Conservation (phyloP, 2,888 invertebrate genomes). For the Agrochola lychnidis region DNA sequence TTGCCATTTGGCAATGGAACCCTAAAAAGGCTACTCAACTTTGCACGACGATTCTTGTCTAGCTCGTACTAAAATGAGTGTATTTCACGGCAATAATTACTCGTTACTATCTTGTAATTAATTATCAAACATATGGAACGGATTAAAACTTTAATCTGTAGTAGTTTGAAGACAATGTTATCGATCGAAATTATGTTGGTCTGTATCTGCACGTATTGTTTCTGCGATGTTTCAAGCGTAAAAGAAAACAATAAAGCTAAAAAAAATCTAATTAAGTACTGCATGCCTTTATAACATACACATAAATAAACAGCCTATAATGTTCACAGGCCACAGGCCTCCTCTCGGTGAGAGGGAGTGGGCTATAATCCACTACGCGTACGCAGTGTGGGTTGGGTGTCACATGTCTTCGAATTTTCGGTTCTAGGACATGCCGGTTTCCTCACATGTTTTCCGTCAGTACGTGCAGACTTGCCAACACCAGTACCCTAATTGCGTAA, state of each 20-base stretch:
- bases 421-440: too few relatives aligned
- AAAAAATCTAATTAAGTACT: not conserved
- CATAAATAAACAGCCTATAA: too few relatives aligned
- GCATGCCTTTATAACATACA: not conserved
- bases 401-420: too few relatives aligned
- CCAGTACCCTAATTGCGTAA: too few relatives aligned
- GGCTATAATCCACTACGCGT: too few relatives aligned
- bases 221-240: not conserved
- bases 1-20: too few relatives aligned
- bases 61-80: not conserved
- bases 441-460: too few relatives aligned
- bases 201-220: not conserved
- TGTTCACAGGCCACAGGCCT: too few relatives aligned
- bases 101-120: not conserved
- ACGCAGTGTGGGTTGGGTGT: too few relatives aligned
- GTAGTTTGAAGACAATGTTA: conserved; percentile 8
- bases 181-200: not conserved
- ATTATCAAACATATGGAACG: conserved; percentile 11
- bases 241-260: not conserved
- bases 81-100: not conserved
- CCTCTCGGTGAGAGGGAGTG: too few relatives aligned
- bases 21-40: not conserved
- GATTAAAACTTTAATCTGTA: conserved; percentile 18
- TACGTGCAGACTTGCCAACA: too few relatives aligned
- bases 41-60: not conserved